phyloP scores from a whole-genome alignment of 2,797 vertebrate genomes.

The Psittacula derbiana region DNA sequence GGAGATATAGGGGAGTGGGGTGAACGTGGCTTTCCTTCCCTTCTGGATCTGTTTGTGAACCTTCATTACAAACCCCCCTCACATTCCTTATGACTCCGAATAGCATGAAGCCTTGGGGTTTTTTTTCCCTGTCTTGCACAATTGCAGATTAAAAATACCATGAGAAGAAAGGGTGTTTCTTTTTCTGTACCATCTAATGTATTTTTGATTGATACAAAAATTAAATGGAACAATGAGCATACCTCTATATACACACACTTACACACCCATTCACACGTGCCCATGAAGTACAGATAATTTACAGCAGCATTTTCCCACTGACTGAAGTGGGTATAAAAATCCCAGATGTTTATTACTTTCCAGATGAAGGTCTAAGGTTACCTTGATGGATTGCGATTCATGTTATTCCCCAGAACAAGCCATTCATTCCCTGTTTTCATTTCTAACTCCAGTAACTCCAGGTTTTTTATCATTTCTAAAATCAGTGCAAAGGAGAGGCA shows the following conservation, averaged over 20 bases:
- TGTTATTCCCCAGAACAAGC: not conserved
- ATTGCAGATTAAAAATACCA: not conserved
- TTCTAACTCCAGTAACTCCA: not conserved
- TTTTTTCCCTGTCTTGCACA: not conserved
- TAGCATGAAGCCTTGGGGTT: not conserved
- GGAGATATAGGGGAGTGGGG: not conserved
- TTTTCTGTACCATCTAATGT: not conserved
- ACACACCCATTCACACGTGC: not conserved
- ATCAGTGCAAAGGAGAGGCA: not conserved
- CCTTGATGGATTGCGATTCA: not conserved
- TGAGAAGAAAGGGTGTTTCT: not conserved
- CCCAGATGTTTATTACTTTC: not conserved
- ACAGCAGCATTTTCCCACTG: not conserved
- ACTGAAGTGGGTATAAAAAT: not conserved
- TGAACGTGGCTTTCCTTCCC: fast-evolving
- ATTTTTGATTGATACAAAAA: not conserved
- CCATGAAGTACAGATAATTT: not conserved
- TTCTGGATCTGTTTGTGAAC: not conserved
- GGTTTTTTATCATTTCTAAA: not conserved
- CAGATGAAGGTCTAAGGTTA: not conserved
- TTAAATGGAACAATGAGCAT: not conserved
- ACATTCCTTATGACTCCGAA: not conserved
- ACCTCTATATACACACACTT: not conserved
- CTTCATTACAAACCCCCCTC: not conserved
- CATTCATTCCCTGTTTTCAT: not conserved